Percentiles rank a stretch among this genome's conserved stretches.
These are phyloP conservation scores for Chrysocyon brachyurus DNA, from an alignment of 2,797 vertebrate genomes.

Conservation along the genomic window DNA sequence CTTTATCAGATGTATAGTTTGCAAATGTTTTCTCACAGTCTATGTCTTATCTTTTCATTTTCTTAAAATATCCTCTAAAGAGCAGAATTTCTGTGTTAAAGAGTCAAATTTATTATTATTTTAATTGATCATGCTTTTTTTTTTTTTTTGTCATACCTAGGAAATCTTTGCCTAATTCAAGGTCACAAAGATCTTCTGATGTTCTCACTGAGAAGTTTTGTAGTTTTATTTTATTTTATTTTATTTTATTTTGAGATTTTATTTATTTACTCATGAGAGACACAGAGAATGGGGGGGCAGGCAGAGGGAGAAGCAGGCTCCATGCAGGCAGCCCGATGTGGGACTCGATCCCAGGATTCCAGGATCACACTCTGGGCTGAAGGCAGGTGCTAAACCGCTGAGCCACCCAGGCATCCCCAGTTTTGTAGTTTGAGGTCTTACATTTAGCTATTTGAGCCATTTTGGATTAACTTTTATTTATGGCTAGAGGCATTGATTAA, in stretches of 20 bases:
- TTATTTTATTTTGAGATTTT: too few species aligned
- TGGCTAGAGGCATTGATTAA: background rate
- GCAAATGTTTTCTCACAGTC: background rate
- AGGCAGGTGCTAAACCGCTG: too few species aligned
- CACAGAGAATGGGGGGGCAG: too few species aligned
- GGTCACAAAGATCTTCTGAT: background rate
- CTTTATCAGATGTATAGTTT: background rate
- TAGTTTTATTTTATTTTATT: background rate
- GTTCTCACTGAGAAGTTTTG: background rate
- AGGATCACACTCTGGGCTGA: too few species aligned
- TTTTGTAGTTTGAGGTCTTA: background rate
- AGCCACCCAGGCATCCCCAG: too few species aligned
- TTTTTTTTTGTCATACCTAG: background rate
- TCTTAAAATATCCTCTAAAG: background rate
- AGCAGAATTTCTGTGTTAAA: background rate
- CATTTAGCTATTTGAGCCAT: background rate
- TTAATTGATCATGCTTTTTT: background rate
- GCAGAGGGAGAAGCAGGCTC: too few species aligned
- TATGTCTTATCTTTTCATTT: background rate
- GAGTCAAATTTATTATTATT: background rate
- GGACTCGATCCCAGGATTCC: too few species aligned
- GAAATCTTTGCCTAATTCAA: background rate
- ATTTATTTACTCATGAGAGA: too few species aligned
- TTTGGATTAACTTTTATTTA: background rate
- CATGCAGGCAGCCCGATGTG: too few species aligned